Percentiles rank a stretch among this genome's conserved stretches.
Conservation (phyloP, 2,888 invertebrate species). For the Drosophila kambysellisi region DNA sequence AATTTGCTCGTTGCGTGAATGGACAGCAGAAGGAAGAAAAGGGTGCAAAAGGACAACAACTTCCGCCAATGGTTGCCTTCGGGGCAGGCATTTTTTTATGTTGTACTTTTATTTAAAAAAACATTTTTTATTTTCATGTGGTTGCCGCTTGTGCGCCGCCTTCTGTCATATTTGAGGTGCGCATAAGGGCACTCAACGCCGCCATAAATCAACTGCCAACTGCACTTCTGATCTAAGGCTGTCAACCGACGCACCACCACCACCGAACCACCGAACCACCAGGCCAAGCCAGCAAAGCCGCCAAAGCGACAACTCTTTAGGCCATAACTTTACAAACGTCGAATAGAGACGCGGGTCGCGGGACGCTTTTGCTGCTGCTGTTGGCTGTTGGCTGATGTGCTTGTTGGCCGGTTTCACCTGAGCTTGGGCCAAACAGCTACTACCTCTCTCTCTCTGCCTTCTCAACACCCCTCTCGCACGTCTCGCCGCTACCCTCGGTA, state of each 20-base stretch:
- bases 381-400: conserved; percentile 41
- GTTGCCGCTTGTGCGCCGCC: conserved; percentile 53
- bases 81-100: conserved; percentile 23
- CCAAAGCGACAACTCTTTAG: conserved; percentile 63
- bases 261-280: conserved; percentile 17
- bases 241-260: conserved; percentile 48
- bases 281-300: conserved; percentile 33
- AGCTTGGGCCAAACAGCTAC: conserved; percentile 45
- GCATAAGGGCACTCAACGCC: conserved; percentile 81
- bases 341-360: conserved; percentile 37
- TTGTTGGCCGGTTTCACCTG: conserved; percentile 71
- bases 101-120: background rate
- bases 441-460: background rate
- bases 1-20: conserved; percentile 81
- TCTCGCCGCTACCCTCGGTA: background rate
- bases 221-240: conserved; percentile 75
- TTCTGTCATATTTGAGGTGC: conserved; percentile 78
- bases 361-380: conserved; percentile 14
- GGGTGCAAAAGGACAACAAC: conserved; percentile 56
- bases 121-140: conserved; percentile 15
- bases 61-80: conserved; percentile 51
- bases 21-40: conserved; percentile 45
- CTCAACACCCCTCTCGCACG: background rate
- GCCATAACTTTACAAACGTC: conserved; percentile 67
- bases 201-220: conserved; percentile 79